Base-by-base conservation (phyloP, 2,797 vertebrate genomes). In the Aulostomus chinensis region DNA sequence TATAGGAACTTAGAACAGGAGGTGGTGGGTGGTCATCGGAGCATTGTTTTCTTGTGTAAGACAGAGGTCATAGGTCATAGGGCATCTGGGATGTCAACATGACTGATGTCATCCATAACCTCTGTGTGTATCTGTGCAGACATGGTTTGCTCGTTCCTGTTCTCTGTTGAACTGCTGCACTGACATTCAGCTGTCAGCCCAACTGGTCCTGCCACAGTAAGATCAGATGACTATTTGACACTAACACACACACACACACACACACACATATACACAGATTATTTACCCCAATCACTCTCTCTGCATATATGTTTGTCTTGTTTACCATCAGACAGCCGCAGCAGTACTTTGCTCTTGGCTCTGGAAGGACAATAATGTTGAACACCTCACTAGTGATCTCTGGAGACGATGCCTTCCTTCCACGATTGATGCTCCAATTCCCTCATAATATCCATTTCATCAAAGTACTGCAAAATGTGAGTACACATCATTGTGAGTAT, bases 391-490 rank as follows among this genome's bases (percentile, higher is more conserved):
- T 98, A 16, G 67, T 82, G 62, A 98, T 97, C 59, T 82, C 73
- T 3, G 97, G 97, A 53, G 96, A 98, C 4, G 93, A 97, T 8
- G 95, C 95, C 0, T 97, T 95, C 52, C 88, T 94, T 55, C 93
- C 95, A 0, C 75, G 83, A 21, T 84, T 99, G 32, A 88, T 78
- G 4, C 65, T 98, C 57, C 76, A 54, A 0, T 92, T 98, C 36
- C 95, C 95, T 10, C 74, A 76, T 49, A 92, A 91, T 48, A 86
- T 99, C 76, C 93, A 95, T 57, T 96, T 94, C 80, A 90, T 93
- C 58, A 94, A 94, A 89, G 86, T 95, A 22, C 64, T 86, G 18
- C 66, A 81, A 30, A 78, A 79, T 1, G 86, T 86, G 60, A 81
- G 86, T 17, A 11, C n/a, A n/a, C n/a, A n/a, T n/a, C n/a, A n/a